Percentiles rank a stretch among this genome's conserved stretches.
phyloP scores from a whole-genome alignment of 2,113 vertebrate genomes.

The Gymnocephalus cernua region DNA sequence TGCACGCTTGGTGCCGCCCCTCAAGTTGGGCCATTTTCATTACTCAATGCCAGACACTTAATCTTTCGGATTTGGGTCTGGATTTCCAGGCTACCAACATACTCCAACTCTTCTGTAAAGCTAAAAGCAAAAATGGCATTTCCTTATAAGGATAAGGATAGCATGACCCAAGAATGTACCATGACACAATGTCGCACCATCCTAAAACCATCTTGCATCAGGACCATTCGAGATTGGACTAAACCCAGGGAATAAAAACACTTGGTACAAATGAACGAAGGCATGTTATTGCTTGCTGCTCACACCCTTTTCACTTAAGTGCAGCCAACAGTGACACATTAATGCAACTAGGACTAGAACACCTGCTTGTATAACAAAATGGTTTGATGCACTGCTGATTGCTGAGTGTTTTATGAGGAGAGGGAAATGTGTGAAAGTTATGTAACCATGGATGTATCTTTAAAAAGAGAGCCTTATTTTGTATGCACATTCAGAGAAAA shows the following conservation, averaged over 20 bases:
- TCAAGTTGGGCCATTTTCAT: too few species aligned
- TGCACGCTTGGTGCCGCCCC: too few species aligned
- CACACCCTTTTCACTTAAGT: slow-evolving; percentile 25
- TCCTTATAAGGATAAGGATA: not conserved
- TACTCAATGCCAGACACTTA: too few species aligned
- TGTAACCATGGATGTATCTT: slow-evolving; percentile 27
- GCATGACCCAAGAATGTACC: not conserved
- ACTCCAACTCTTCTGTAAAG: not conserved
- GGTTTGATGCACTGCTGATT: slow-evolving; percentile 27
- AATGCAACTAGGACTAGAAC: slow-evolving; percentile 14
- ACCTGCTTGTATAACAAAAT: slow-evolving; percentile 36
- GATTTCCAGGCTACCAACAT: too few species aligned
- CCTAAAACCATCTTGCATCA: slow-evolving; percentile 4
- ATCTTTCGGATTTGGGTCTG: too few species aligned
- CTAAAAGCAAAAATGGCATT: not conserved
- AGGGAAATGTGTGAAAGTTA: slow-evolving; percentile 52
- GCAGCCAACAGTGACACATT: slow-evolving; percentile 53
- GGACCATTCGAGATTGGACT: slow-evolving; percentile 1
- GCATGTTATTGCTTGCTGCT: slow-evolving; percentile 24
- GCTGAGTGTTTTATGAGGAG: slow-evolving; percentile 52
- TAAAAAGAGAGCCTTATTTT: not conserved
- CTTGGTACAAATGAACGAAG: slow-evolving; percentile 14
- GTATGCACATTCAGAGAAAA: not conserved
- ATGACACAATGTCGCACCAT: slow-evolving; percentile 8
- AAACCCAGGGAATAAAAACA: slow-evolving; percentile 41